phyloP scores from a whole-genome alignment of 2,888 invertebrate species.

The Meiosimyza platycephala region DNA sequence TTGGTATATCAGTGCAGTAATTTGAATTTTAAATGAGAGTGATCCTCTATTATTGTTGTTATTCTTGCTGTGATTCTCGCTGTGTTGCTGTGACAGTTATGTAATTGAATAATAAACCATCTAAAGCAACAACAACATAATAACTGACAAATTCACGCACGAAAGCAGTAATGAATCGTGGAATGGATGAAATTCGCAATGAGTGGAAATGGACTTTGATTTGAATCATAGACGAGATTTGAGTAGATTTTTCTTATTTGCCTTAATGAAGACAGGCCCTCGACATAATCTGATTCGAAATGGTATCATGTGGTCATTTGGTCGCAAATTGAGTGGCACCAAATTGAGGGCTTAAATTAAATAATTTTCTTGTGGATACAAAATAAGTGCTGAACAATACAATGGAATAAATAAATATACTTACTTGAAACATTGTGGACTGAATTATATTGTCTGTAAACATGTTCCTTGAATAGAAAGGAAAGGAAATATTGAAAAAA shows the following conservation, averaged over 20 bases:
- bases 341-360: conserved; percentile 23
- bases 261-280: conserved; percentile 27
- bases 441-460: conserved; percentile 93
- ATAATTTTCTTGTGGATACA: conserved; percentile 8
- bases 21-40: conserved; percentile 23
- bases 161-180: conserved; percentile 6
- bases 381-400: background rate
- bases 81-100: background rate
- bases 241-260: conserved; percentile 50
- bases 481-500: conserved; percentile 16
- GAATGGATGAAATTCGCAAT: conserved; percentile 1
- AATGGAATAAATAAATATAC: conserved; percentile 44
- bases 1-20: conserved; percentile 19
- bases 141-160: conserved; percentile 21
- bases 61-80: background rate
- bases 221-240: conserved; percentile 46
- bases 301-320: background rate
- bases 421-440: conserved; percentile 83
- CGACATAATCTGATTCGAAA: background rate
- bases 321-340: background rate
- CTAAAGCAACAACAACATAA: conserved; percentile 2
- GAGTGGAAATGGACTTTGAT: background rate
- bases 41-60: conserved; percentile 18
- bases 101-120: background rate
- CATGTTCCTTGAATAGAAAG: conserved; percentile 79